Conservation (phyloP, 2,113 vertebrate genomes). For the Ibidorhyncha struthersii region DNA sequence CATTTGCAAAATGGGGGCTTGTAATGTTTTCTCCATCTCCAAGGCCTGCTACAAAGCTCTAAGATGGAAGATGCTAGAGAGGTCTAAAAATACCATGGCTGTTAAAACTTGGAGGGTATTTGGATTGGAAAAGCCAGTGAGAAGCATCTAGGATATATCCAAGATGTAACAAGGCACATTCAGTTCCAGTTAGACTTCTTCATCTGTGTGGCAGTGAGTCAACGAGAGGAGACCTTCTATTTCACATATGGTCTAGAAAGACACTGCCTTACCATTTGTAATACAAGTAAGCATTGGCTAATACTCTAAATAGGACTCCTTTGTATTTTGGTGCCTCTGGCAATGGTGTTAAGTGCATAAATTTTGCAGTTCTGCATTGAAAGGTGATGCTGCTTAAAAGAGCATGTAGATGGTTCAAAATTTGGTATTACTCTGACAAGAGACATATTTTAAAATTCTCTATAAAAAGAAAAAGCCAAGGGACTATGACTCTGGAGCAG, state of each 20-base stretch:
- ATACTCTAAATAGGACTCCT: neutral
- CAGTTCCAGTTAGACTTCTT: constrained; percentile 6
- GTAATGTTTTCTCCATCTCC: neutral
- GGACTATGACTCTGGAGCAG: neutral
- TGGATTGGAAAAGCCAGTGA: neutral
- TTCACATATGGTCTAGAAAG: neutral
- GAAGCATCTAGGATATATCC: neutral
- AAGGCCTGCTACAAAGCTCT: neutral
- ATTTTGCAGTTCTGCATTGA: neutral
- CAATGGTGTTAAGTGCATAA: neutral
- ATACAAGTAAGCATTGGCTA: neutral
- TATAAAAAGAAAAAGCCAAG: constrained; percentile 40
- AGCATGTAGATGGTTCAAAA: neutral
- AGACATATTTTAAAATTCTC: neutral
- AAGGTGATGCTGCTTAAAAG: neutral
- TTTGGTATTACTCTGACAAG: neutral
- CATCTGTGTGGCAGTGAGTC: neutral
- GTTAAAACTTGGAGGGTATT: neutral
- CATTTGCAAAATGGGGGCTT: neutral
- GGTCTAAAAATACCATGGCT: neutral
- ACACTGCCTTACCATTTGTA: neutral
- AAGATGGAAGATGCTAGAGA: neutral
- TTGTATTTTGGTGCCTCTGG: neutral
- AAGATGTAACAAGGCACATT: neutral
- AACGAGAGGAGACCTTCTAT: neutral